phyloP scores from a whole-genome alignment of 1,140 invertebrate genomes.

The Drepana arcuata region DNA sequence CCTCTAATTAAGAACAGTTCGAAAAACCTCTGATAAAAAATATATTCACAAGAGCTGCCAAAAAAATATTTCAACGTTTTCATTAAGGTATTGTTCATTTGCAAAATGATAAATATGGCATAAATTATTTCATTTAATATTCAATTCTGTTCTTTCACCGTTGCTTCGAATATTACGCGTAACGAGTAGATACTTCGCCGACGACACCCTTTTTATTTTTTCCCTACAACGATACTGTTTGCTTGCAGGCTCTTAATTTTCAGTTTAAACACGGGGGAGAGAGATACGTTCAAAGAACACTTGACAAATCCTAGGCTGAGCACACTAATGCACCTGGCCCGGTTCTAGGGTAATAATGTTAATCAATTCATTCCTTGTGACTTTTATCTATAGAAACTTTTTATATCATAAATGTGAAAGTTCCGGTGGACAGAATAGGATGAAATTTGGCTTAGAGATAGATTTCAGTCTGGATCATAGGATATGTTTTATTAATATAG shows the following conservation, averaged over 20 bases:
- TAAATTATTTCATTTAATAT: constrained; percentile 72
- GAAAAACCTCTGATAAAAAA: too few species aligned
- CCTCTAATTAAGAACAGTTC: too few species aligned
- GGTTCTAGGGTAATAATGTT: too few species aligned
- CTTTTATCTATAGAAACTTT: too few species aligned
- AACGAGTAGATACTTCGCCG: constrained; percentile 53
- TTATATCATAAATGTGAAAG: too few species aligned
- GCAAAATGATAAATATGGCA: constrained; percentile 71
- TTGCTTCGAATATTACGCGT: constrained; percentile 47
- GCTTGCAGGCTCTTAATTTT: constrained; percentile 60
- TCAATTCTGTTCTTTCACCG: constrained; percentile 65
- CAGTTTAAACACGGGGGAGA: constrained; percentile 62
- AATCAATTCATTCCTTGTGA: too few species aligned
- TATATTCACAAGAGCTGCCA: too few species aligned
- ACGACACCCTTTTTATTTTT: constrained; percentile 63
- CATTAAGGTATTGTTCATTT: constrained; percentile 69
- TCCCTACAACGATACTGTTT: constrained; percentile 58
- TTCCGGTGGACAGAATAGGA: too few species aligned
- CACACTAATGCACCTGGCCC: constrained; percentile 33
- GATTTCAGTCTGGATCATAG: too few species aligned
- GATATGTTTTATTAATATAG: too few species aligned
- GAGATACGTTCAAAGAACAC: constrained; percentile 51
- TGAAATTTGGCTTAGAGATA: too few species aligned
- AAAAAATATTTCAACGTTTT: constrained; percentile 50
- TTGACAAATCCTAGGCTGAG: constrained; percentile 49